phyloP scores from a whole-genome alignment of 1,140 invertebrate species.

The Eufriesea mexicana region DNA sequence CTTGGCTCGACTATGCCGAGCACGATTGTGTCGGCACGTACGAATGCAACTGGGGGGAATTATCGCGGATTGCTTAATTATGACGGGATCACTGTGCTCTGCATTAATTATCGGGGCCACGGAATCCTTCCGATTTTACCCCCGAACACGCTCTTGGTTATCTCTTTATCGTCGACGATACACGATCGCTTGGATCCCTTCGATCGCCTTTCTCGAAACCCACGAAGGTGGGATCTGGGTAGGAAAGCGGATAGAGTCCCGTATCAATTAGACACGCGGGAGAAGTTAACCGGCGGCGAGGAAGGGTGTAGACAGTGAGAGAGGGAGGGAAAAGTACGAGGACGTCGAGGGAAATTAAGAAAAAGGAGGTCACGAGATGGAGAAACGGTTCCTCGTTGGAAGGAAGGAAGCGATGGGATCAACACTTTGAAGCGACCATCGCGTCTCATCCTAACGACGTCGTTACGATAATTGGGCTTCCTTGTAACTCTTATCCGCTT shows the following conservation, averaged over 20 bases:
- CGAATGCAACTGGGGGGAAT: slow-evolving; percentile 6
- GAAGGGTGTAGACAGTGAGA: background rate
- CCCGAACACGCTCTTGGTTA: slow-evolving; percentile 1
- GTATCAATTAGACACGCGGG: background rate
- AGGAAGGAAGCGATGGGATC: background rate
- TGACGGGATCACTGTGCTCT: slow-evolving; percentile 20
- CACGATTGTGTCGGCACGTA: slow-evolving; percentile 33
- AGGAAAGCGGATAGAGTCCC: background rate
- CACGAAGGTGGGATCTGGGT: too few species aligned
- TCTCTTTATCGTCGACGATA: too few species aligned
- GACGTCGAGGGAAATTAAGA: background rate
- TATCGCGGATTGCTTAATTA: slow-evolving; percentile 40
- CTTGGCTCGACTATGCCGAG: background rate
- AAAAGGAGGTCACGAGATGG: background rate
- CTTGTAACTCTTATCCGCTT: background rate
- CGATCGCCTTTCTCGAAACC: background rate
- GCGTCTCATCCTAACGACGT: slow-evolving; percentile 16
- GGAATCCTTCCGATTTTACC: background rate
- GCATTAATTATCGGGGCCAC: slow-evolving; percentile 18
- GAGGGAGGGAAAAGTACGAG: background rate
- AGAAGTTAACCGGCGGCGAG: background rate
- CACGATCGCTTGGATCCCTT: background rate
- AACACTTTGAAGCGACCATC: slow-evolving; percentile 18
- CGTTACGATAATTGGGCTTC: slow-evolving; percentile 37
- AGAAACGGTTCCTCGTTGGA: background rate